Evolutionary conservation across 1,140 invertebrate species (phyloP).

Genomic region (Heliconius hermathena): DNA sequence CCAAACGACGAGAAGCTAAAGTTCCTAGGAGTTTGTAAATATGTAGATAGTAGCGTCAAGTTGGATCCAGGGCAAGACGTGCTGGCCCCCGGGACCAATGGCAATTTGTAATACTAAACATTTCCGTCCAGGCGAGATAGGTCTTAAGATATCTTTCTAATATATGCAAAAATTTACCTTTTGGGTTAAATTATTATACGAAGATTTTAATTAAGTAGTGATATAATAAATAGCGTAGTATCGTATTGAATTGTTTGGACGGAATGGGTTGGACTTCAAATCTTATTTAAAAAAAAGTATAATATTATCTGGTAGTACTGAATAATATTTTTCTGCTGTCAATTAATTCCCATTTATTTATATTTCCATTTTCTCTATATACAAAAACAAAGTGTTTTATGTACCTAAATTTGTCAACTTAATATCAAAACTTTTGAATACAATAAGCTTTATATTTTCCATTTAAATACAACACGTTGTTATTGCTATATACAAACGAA

Average conservation of each 20-base stretch:
- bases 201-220: not conserved
- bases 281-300: no score
- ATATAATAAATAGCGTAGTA: not conserved
- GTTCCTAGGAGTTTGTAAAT: constrained; percentile 55
- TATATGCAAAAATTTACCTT: not conserved
- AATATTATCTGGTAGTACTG: no score
- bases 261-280: no score
- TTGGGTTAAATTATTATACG: not conserved
- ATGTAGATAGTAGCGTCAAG: constrained; percentile 66
- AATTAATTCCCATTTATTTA: no score
- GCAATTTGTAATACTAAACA: constrained; percentile 53
- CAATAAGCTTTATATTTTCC: not conserved
- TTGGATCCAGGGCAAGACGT: constrained; percentile 55
- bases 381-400: no score
- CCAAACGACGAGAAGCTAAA: constrained; percentile 39
- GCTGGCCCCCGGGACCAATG: constrained; percentile 35
- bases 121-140: constrained; percentile 47
- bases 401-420: no score
- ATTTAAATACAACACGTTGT: not conserved
- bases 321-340: no score
- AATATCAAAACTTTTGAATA: no score
- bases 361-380: no score
- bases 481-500: constrained; percentile 24
- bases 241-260: no score
- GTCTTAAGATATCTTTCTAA: constrained; percentile 19